Percentiles rank a stretch among this genome's conserved stretches.
Conservation (phyloP, 2,888 invertebrate genomes). For the Stratiomys singularior region DNA sequence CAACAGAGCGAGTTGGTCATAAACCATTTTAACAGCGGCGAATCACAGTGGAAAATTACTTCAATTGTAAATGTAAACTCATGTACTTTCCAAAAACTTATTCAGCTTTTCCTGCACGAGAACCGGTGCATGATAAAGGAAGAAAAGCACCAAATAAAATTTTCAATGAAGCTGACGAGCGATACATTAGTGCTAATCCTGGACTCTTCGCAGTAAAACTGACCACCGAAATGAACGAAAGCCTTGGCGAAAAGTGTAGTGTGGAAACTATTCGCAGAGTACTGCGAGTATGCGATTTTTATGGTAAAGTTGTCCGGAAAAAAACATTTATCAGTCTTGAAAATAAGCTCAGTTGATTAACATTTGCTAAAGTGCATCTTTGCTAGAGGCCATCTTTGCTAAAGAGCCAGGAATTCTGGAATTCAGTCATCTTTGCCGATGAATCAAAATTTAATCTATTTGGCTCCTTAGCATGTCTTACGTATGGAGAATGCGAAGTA, state of each 20-base stretch:
- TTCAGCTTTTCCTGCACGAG: conserved; percentile 25
- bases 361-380: conserved; percentile 19
- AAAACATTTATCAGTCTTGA: too few relatives aligned
- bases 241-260: too few relatives aligned
- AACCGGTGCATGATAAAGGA: too few relatives aligned
- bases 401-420: not conserved
- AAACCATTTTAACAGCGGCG: too few relatives aligned
- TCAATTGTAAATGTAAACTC: conserved; percentile 5
- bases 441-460: conserved; percentile 27
- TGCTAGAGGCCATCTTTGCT: conserved; percentile 3
- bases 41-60: conserved; percentile 16
- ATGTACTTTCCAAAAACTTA: conserved; percentile 11
- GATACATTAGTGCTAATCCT: too few relatives aligned
- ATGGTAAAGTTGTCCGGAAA: conserved; percentile 23
- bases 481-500: too few relatives aligned
- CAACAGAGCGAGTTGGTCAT: too few relatives aligned
- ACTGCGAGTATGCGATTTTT: conserved; percentile 6
- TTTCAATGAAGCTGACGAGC: too few relatives aligned
- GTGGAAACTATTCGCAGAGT: conserved; percentile 32
- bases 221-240: too few relatives aligned
- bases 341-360: conserved; percentile 22
- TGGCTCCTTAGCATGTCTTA: conserved; percentile 16
- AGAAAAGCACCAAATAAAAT: too few relatives aligned
- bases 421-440: too few relatives aligned
- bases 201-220: too few relatives aligned